Base-by-base conservation (phyloP, 2,888 invertebrate species). In the Pediacus dermestoides region DNA sequence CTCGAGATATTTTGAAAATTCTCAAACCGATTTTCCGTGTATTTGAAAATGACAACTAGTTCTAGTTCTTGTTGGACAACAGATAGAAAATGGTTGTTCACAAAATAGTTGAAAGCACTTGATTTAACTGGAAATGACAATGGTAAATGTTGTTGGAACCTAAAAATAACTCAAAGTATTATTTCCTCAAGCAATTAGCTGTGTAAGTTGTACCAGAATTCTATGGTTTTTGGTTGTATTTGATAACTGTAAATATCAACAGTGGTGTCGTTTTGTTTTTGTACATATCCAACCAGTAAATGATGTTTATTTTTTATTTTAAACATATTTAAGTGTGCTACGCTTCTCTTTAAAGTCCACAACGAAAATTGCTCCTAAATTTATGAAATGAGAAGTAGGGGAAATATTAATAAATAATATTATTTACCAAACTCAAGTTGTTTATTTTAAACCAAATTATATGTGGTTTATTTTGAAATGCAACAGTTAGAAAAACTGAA, bases 211-310 rank as follows among this genome's bases (percentile, higher is more conserved):
- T n/a, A n/a, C n/a, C n/a, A n/a, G n/a, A 58, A 61, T 35, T 60
- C 38, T 2, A 42, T 47, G 9, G n/a, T 44, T 4, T 50, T 35
- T 14, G 31, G 40, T 27, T 57, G 46, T 27, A 66, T 45, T 14
- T 35, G 44, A 39, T 70, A 64, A 13, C 63, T 58, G 36, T 68
- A 71, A 22, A 71, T 42, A 45, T 67, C 61, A 2, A 62, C 53
- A 2, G 50, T 32, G 3, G 57, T 39, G 2, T 37, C 39, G 3
- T 50, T 46, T 2, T 43, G 16, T 42, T 39, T 2, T 33, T 11
- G 11, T 16, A 39, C 41, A 23, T 63, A 45, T 22, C 51, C 41
- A 3, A 63, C 23, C n/a, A 67, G 27, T 16, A 68, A 26, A 15
- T 66, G 33, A 42, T 63, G 55, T 37, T 58, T 46, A 10, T 53